Base-by-base conservation (phyloP, 2,797 vertebrate species). In the Crenuchus spilurus region DNA sequence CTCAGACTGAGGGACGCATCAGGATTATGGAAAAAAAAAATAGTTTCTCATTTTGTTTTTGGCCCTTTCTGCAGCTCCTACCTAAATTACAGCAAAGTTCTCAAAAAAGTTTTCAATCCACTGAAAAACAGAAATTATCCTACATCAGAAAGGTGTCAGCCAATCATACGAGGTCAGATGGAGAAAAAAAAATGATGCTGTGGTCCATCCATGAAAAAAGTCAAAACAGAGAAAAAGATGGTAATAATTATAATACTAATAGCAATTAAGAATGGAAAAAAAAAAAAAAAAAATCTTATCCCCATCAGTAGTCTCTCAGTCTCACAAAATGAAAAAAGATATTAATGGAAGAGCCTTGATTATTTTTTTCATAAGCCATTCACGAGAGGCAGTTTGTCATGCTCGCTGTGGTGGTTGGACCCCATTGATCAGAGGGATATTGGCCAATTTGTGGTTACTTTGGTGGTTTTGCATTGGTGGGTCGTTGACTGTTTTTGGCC, bases 401-500 rank as follows among this genome's bases (percentile, higher is more conserved):
- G 52, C 52, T 79, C 81, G 57, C 74, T 62, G 72, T 54, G 75
- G 65, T 62, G 44, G 37, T 35, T 37, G 48, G 44, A 54, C 11
- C 70, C 33, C 49, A 37, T n/a, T 35, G 70, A 20, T 76, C 67
- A 60, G 79, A 77, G 77, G 76, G 83, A 7, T 49, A 55, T 26
- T 78, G 80, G 30, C 10, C 51, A 2, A 30, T 58, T 68, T 2
- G 37, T 63, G 71, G 81, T 84, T 90, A 92, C 78, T 96, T 94
- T 89, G 92, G 88, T 70, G 90, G 92, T 92, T 92, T 95, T 91
- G 88, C 69, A 72, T 95, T 92, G 61, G 84, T 74, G 0, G 63
- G 35, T 81, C 82, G 88, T 85, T 92, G 95, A 90, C 85, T 90
- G 86, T 88, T 89, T 94, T 94, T 96, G 94, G 94, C 92, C 84